These are phyloP conservation scores for Copidosoma aretas DNA, from an alignment of 2,888 invertebrate species.

Conservation along the genomic window DNA sequence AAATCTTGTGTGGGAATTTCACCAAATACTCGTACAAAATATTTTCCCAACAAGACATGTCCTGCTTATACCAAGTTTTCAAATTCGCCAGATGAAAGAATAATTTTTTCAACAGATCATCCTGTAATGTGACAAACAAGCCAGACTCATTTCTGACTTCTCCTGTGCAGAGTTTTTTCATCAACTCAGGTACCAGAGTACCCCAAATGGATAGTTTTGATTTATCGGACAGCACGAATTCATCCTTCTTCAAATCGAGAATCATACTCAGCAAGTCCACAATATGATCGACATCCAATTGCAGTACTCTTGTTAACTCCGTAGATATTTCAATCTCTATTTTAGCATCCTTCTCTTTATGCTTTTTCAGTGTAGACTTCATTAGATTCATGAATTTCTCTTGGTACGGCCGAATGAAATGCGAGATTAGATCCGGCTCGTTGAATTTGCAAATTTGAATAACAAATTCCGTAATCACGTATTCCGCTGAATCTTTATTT, in stretches of 20 bases:
- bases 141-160: conserved; percentile 28
- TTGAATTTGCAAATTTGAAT: conserved; percentile 47
- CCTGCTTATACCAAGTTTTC: conserved; percentile 39
- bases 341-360: conserved; percentile 53
- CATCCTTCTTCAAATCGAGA: conserved; percentile 55
- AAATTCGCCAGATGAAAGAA: conserved; percentile 45
- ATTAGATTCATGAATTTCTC: conserved; percentile 66
- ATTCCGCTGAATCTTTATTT: conserved; percentile 47
- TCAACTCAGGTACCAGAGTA: conserved; percentile 66
- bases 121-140: conserved; percentile 39
- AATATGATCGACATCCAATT: conserved; percentile 61
- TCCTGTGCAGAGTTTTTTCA: conserved; percentile 63
- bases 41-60: conserved; percentile 66
- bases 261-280: conserved; percentile 62
- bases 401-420: conserved; percentile 64
- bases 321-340: conserved; percentile 51
- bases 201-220: conserved; percentile 66
- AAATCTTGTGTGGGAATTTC: conserved; percentile 69
- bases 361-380: conserved; percentile 63
- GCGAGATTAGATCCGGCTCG: conserved; percentile 32
- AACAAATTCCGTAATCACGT: conserved; percentile 55
- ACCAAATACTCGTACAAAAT: conserved; percentile 67
- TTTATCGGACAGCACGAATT: conserved; percentile 64
- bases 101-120: conserved; percentile 46
- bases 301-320: conserved; percentile 62